Percentiles rank a stretch among this genome's conserved stretches.
These are phyloP conservation scores for Laothoe populi DNA, from an alignment of 2,888 invertebrate genomes.

Conservation along the genomic window DNA sequence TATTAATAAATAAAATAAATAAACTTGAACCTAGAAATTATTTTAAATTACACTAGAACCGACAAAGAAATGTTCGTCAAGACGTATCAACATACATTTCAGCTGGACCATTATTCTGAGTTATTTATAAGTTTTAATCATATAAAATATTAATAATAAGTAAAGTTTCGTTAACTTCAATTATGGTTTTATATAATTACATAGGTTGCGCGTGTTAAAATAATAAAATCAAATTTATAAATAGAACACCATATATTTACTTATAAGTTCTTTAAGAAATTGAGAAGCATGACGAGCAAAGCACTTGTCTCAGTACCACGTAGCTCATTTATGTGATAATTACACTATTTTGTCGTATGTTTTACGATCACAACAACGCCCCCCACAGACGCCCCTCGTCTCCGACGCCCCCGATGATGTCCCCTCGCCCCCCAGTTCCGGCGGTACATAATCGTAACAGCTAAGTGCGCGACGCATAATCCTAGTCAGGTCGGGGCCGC, in stretches of 20 bases:
- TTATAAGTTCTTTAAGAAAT: not conserved
- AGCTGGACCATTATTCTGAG: too few species aligned
- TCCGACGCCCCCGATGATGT: constrained; percentile 27
- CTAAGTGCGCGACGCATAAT: constrained; percentile 67
- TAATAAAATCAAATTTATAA: too few species aligned
- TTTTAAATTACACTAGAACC: too few species aligned
- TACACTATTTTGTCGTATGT: constrained; percentile 22
- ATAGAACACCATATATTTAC: too few species aligned
- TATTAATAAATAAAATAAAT: too few species aligned
- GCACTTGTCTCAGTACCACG: not conserved
- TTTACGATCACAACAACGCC: constrained; percentile 37
- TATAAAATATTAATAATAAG: not conserved
- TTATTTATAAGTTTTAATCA: not conserved
- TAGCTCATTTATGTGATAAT: constrained; percentile 10
- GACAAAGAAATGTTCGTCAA: too few species aligned
- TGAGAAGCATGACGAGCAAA: not conserved
- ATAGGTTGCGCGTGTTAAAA: too few species aligned
- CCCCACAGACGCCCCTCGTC: constrained; percentile 35
- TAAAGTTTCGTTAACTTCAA: too few species aligned
- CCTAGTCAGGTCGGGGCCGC: constrained; percentile 37
- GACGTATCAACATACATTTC: too few species aligned
- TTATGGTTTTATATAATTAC: too few species aligned
- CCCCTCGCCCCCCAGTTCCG: constrained; percentile 26
- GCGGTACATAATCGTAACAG: constrained; percentile 52
- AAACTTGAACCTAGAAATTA: too few species aligned